Evolutionary conservation across 2,797 vertebrate genomes (phyloP).

Genomic region (Sebastes matsubarae): DNA sequence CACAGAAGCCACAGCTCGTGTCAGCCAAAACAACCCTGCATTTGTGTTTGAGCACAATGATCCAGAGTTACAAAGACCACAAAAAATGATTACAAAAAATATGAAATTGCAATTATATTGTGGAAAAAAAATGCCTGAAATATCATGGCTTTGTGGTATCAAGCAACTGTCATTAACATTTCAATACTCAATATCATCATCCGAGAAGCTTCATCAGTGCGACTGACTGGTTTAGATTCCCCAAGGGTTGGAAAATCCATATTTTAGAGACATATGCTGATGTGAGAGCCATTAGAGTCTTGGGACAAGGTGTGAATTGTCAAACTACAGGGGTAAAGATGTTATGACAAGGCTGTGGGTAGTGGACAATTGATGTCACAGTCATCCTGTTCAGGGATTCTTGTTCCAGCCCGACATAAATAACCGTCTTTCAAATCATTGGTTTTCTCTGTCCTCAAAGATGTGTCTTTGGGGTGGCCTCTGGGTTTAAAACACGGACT

Average conservation of each 20-base stretch:
- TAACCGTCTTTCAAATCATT: constrained; percentile 3
- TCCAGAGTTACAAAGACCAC: not conserved
- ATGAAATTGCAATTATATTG: not conserved
- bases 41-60: not conserved
- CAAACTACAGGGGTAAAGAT: constrained; percentile 15
- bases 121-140: not conserved
- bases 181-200: not conserved
- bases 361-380: constrained; percentile 10
- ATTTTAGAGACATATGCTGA: constrained; percentile 30
- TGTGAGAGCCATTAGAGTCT: constrained; percentile 20
- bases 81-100: not conserved
- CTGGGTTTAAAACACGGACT: not conserved
- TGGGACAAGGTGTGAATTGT: constrained; percentile 19
- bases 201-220: not conserved
- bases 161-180: not conserved
- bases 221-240: not conserved
- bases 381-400: not conserved
- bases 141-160: not conserved
- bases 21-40: not conserved
- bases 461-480: not conserved
- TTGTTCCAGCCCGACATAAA: not conserved
- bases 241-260: constrained; percentile 12
- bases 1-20: not conserved
- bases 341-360: constrained; percentile 15
- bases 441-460: not conserved